Evolutionary conservation across 1,140 invertebrate species (phyloP).

Genomic region (Agraylea sexmaculata): DNA sequence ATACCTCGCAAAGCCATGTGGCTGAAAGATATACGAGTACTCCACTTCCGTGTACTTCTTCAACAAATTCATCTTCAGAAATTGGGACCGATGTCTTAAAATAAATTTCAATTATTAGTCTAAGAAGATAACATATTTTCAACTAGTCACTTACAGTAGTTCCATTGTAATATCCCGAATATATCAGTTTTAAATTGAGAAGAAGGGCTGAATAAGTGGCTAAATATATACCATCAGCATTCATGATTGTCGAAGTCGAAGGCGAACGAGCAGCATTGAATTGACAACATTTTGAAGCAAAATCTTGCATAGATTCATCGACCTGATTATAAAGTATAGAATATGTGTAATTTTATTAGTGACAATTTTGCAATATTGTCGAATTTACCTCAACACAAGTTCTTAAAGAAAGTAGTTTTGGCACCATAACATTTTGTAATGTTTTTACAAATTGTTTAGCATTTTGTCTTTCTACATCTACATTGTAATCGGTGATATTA

Average conservation of each 20-base stretch:
- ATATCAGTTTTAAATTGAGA: conserved; percentile 70
- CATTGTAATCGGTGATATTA: conserved; percentile 50
- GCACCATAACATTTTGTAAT: conserved; percentile 55
- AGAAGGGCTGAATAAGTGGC: conserved; percentile 75
- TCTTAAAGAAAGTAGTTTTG: conserved; percentile 53
- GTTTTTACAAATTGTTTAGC: conserved; percentile 64
- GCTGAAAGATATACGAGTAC: conserved; percentile 83
- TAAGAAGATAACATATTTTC: conserved; percentile 4
- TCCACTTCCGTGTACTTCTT: conserved; percentile 81
- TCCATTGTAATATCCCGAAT: conserved; percentile 62
- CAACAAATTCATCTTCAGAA: conserved; percentile 74
- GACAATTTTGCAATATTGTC: conserved; percentile 1
- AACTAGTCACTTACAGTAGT: conserved; percentile 40
- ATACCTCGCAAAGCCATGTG: conserved; percentile 83
- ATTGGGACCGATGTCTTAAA: conserved; percentile 44
- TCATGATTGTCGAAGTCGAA: conserved; percentile 67
- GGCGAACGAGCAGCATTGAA: conserved; percentile 53
- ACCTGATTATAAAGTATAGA: conserved; percentile 39
- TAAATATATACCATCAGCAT: conserved; percentile 89
- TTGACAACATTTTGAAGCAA: conserved; percentile 84
- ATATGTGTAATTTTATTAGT: not conserved
- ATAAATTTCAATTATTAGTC: conserved; percentile 1
- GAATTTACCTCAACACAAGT: conserved; percentile 56
- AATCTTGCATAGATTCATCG: conserved; percentile 81
- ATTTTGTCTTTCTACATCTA: conserved; percentile 66